A percentile compares a stretch with the other conserved stretches of the same genome.
phyloP scores from a whole-genome alignment of 2,888 invertebrate species.

The Chrysina gloriosa region DNA sequence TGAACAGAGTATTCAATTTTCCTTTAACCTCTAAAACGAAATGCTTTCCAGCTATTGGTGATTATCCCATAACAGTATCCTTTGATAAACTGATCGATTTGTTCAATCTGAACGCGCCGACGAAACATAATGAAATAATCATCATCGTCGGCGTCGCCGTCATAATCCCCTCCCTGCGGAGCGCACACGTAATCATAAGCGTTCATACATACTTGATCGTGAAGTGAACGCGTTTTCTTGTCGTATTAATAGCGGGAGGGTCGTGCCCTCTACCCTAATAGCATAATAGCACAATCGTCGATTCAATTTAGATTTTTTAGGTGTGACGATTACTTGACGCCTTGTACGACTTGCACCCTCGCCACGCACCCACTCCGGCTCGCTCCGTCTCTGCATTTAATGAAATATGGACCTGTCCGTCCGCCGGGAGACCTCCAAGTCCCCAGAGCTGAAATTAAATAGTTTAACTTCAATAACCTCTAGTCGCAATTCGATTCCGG shows the following conservation, averaged over 20 bases:
- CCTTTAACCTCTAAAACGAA: too few relatives aligned
- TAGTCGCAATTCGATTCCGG: conserved; percentile 46
- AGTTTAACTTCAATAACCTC: conserved; percentile 61
- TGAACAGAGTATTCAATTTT: too few relatives aligned
- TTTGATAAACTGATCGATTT: too few relatives aligned
- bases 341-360: conserved; percentile 49
- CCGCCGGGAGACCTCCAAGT: conserved; percentile 39
- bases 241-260: conserved; percentile 47
- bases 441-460: conserved; percentile 59
- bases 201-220: conserved; percentile 65
- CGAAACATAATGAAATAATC: too few relatives aligned
- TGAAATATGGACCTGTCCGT: conserved; percentile 63
- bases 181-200: conserved; percentile 64
- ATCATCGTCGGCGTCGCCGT: too few relatives aligned
- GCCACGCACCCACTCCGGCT: background rate
- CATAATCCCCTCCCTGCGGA: too few relatives aligned
- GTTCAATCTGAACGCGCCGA: too few relatives aligned
- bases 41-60: too few relatives aligned
- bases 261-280: conserved; percentile 67
- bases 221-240: conserved; percentile 63
- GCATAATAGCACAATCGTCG: conserved; percentile 78
- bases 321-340: conserved; percentile 66
- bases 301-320: conserved; percentile 75
- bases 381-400: conserved; percentile 55
- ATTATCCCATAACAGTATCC: too few relatives aligned